These are phyloP conservation scores for Ctenoplectra terminalis DNA, from an alignment of 1,140 invertebrate species.

Conservation along the genomic window DNA sequence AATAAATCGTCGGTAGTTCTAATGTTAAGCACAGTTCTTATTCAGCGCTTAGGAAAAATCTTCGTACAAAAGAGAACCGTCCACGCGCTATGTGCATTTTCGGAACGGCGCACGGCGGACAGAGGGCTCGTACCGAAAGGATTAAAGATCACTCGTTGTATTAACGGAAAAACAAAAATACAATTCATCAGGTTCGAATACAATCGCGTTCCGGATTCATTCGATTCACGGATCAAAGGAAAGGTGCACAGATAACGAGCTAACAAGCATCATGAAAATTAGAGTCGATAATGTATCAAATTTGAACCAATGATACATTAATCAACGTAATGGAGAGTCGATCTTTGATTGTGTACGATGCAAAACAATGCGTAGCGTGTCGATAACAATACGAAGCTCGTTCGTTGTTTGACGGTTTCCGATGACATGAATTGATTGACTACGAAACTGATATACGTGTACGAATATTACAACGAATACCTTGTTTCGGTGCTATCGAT, in stretches of 20 bases:
- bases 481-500: background rate
- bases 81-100: no score
- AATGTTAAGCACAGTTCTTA: no score
- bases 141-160: no score
- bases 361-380: slow-evolving; percentile 13
- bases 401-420: slow-evolving; percentile 33
- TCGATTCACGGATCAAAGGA: background rate
- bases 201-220: background rate
- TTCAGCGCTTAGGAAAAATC: no score
- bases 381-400: background rate
- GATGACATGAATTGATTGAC: slow-evolving; percentile 20
- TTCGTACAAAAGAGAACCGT: no score
- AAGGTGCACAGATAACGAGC: no score
- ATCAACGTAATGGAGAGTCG: slow-evolving; percentile 23
- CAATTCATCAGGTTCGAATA: no score
- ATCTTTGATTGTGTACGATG: background rate
- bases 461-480: slow-evolving; percentile 24
- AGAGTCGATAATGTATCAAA: slow-evolving; percentile 3
- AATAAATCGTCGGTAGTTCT: no score
- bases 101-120: no score
- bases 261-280: slow-evolving; percentile 20
- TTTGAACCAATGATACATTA: slow-evolving; percentile 12
- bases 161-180: no score
- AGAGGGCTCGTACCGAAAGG: no score
- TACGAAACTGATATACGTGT: slow-evolving; percentile 12